Percentiles rank a stretch among this genome's conserved stretches.
Conservation (phyloP, 2,888 invertebrate species). For the Koerneria pararmatus region DNA sequence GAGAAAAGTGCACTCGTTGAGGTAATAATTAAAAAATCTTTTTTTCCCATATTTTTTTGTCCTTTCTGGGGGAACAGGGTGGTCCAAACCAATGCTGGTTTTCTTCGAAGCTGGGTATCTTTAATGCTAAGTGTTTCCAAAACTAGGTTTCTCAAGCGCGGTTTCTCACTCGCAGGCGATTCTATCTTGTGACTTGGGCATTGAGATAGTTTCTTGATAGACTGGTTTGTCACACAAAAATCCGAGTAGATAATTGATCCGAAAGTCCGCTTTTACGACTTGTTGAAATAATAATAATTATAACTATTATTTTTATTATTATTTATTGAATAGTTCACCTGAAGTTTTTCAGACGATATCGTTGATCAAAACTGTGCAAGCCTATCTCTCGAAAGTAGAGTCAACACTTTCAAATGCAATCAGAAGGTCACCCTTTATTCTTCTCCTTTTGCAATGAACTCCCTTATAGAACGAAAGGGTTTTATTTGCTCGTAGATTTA, state of each 20-base stretch:
- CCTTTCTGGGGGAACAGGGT: not conserved
- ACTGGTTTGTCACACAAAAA: too few relatives aligned
- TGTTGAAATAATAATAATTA: not conserved
- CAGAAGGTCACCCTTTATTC: constrained; percentile 60
- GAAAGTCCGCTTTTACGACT: too few relatives aligned
- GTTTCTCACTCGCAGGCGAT: too few relatives aligned
- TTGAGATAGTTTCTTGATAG: too few relatives aligned
- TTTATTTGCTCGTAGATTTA: too few relatives aligned
- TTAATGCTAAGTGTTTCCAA: too few relatives aligned
- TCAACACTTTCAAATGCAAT: constrained; percentile 89
- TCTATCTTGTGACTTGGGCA: too few relatives aligned
- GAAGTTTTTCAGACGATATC: constrained; percentile 70
- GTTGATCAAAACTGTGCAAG: constrained; percentile 97
- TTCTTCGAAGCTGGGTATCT: too few relatives aligned
- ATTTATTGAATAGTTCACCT: not conserved
- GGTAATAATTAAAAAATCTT: constrained; percentile 64
- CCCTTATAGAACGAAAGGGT: too few relatives aligned
- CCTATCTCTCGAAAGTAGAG: constrained; percentile 92
- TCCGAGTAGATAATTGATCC: too few relatives aligned
- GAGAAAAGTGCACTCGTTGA: constrained; percentile 97
- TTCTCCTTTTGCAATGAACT: not conserved
- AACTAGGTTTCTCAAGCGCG: too few relatives aligned
- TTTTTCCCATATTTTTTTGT: not conserved
- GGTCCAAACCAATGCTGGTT: too few relatives aligned
- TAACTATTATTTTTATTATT: not conserved